phyloP scores from a whole-genome alignment of 2,888 invertebrate species.

The Actias luna region DNA sequence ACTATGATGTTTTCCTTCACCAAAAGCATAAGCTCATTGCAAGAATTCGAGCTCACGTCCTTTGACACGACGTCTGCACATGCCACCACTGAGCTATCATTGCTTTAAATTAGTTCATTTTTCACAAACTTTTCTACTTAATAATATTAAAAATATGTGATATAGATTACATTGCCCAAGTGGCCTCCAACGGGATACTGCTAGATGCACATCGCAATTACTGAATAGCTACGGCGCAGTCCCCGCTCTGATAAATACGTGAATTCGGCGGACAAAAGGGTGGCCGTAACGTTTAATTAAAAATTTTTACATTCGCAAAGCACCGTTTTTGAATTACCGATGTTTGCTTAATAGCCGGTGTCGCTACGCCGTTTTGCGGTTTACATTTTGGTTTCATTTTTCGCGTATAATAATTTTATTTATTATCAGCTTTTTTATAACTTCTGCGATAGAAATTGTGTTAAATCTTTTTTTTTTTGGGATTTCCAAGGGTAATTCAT shows the following conservation, averaged over 20 bases:
- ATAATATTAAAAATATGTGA: too few species aligned
- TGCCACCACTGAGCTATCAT: too few species aligned
- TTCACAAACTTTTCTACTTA: too few species aligned
- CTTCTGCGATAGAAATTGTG: too few species aligned
- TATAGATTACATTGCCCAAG: conserved; percentile 7
- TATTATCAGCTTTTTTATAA: neutral
- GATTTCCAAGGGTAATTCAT: too few species aligned
- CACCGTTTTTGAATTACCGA: conserved; percentile 22
- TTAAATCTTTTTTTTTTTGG: too few species aligned
- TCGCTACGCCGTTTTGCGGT: conserved; percentile 16
- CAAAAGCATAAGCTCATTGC: too few species aligned
- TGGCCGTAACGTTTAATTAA: conserved; percentile 38
- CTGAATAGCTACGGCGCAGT: conserved; percentile 27
- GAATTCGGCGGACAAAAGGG: conserved; percentile 45
- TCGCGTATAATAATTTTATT: neutral
- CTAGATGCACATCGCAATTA: conserved; percentile 22
- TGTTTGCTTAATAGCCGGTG: conserved; percentile 28
- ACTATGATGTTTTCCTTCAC: too few species aligned
- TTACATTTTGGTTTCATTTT: neutral
- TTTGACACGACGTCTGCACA: too few species aligned
- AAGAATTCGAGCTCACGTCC: too few species aligned
- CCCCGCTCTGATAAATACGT: conserved; percentile 52
- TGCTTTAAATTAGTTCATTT: too few species aligned
- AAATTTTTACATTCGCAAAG: conserved; percentile 29
- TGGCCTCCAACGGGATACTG: neutral